Conservation (phyloP, 1,140 invertebrate genomes). For the Drosophila obscura region DNA sequence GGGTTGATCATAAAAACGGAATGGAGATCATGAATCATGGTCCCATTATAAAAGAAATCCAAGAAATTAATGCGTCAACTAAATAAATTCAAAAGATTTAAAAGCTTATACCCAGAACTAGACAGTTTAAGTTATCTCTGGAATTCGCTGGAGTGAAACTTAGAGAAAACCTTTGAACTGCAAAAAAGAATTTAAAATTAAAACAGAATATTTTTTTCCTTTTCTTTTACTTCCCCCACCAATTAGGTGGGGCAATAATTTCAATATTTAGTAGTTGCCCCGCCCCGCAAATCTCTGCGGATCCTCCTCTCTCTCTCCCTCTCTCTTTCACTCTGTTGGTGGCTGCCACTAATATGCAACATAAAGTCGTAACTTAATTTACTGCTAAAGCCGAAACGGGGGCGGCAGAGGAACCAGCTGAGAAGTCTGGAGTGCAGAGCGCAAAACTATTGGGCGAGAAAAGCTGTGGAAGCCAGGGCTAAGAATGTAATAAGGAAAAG, state of each 20-base stretch:
- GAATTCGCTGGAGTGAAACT: background rate
- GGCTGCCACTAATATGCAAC: conserved; percentile 36
- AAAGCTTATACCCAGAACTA: too few relatives aligned
- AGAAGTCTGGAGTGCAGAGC: background rate
- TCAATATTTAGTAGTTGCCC: conserved; percentile 19
- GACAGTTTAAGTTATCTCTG: background rate
- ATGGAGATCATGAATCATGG: conserved; percentile 48
- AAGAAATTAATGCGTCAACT: background rate
- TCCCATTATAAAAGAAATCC: too few relatives aligned
- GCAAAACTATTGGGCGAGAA: conserved; percentile 28
- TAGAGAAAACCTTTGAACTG: background rate
- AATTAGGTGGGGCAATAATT: conserved; percentile 26
- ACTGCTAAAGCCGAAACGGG: conserved; percentile 16
- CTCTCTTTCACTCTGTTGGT: background rate
- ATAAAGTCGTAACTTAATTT: conserved; percentile 49
- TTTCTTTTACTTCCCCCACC: too few relatives aligned
- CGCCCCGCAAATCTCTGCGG: background rate
- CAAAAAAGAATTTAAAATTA: background rate
- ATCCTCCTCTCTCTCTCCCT: background rate
- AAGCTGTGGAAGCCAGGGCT: conserved; percentile 47
- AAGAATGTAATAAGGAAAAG: conserved; percentile 65
- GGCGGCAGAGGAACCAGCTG: conserved; percentile 8
- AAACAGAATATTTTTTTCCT: conserved; percentile 7
- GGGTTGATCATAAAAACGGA: conserved; percentile 46
- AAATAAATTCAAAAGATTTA: too few relatives aligned